Conservation (phyloP, 2,797 vertebrate genomes). For the Sciurus carolinensis region DNA sequence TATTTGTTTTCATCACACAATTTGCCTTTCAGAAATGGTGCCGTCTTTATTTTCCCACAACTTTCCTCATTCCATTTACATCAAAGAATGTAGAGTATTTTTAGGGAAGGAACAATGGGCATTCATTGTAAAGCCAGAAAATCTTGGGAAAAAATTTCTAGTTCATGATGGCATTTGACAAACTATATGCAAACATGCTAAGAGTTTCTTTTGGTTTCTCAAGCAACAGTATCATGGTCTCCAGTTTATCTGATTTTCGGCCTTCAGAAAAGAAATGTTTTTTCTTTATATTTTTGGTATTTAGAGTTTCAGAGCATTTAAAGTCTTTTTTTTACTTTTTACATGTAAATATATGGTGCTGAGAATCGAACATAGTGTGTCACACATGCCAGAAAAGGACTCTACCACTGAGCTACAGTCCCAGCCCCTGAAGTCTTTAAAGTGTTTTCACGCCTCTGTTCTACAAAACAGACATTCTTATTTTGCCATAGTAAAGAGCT, state of each 20-base stretch:
- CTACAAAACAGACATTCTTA: background rate
- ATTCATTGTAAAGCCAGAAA: background rate
- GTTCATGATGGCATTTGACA: background rate
- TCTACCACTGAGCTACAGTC: too few species aligned
- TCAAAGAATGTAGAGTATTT: background rate
- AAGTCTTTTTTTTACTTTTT: background rate
- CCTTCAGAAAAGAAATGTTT: slow-evolving; percentile 40
- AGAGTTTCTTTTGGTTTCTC: slow-evolving; percentile 44
- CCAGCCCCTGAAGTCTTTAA: background rate
- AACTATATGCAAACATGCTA: background rate
- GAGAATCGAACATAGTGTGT: too few species aligned
- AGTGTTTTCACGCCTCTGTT: background rate
- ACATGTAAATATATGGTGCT: too few species aligned
- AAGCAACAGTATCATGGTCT: background rate
- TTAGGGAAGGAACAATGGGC: background rate
- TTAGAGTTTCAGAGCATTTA: slow-evolving; percentile 31
- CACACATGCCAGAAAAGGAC: too few species aligned
- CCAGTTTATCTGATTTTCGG: slow-evolving; percentile 18
- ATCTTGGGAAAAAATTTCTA: background rate
- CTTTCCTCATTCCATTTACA: background rate
- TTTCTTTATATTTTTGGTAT: background rate
- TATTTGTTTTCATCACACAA: background rate
- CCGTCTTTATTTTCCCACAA: background rate
- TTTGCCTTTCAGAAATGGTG: background rate
- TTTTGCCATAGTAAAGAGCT: background rate